Evolutionary conservation across 2,113 vertebrate species (phyloP).

Genomic region (Esox niger): DNA sequence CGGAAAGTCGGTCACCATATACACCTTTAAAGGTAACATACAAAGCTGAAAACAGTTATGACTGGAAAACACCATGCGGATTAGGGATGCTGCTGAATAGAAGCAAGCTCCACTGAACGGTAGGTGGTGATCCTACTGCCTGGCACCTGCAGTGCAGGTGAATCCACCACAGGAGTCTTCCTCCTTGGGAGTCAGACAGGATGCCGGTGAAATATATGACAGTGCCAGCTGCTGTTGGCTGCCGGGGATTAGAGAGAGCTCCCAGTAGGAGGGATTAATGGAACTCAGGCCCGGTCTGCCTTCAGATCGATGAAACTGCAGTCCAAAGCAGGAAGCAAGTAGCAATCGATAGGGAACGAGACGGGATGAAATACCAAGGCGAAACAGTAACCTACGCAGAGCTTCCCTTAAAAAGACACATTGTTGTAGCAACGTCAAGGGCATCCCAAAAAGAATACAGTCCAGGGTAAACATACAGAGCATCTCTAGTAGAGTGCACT

Average conservation of each 20-base stretch:
- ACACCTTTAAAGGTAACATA: neutral
- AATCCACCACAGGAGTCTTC: slow-evolving; percentile 2
- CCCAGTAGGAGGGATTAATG: slow-evolving; percentile 9
- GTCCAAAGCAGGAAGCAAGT: slow-evolving; percentile 22
- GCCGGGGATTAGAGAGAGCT: neutral
- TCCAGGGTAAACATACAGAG: slow-evolving; percentile 24
- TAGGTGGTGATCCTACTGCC: neutral
- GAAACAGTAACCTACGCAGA: slow-evolving; percentile 33
- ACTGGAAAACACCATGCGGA: neutral
- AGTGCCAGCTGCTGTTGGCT: neutral
- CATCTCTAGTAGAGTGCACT: slow-evolving; percentile 32
- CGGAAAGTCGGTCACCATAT: neutral
- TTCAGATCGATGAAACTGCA: slow-evolving; percentile 30
- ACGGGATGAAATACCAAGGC: slow-evolving; percentile 13
- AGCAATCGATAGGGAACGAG: slow-evolving; percentile 27
- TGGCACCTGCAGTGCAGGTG: slow-evolving; percentile 1
- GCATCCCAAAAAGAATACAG: neutral
- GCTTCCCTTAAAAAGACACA: slow-evolving; percentile 18
- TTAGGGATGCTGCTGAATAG: slow-evolving; percentile 13
- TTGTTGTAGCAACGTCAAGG: slow-evolving; percentile 23
- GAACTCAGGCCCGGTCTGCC: slow-evolving; percentile 4
- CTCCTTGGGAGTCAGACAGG: slow-evolving; percentile 19
- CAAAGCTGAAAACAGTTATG: neutral
- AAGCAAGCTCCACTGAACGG: neutral
- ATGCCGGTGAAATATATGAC: slow-evolving; percentile 17